Evolutionary conservation across 37 sponge, comb jelly and placozoan species (phyloP).

Genomic region (Crambe crambe): DNA sequence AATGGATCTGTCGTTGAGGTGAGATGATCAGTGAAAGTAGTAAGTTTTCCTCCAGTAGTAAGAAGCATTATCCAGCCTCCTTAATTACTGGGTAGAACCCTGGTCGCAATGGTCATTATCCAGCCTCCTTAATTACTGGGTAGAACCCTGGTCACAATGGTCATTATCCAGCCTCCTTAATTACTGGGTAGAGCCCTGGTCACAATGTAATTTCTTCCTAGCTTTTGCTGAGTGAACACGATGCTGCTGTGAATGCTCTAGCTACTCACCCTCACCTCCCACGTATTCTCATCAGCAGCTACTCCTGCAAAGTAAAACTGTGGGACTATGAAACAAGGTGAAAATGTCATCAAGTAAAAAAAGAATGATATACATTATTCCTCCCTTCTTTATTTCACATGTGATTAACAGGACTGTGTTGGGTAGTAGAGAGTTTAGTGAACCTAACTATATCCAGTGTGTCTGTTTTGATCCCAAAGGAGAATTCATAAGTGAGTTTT

Average conservation of each 20-base stretch:
- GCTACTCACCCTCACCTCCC: constrained; percentile 82
- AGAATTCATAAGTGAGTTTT: constrained; percentile 56
- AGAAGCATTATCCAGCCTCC: no score
- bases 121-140: no score
- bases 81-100: no score
- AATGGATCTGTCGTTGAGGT: constrained; percentile 56
- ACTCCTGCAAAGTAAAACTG: constrained; percentile 84
- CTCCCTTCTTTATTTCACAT: no score
- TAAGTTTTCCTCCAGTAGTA: no score
- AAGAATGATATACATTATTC: no score
- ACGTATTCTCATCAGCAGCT: constrained; percentile 77
- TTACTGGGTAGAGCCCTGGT: no score
- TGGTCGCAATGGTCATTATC: no score
- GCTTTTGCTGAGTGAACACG: constrained; percentile 67
- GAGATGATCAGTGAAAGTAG: no score
- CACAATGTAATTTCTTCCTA: not conserved
- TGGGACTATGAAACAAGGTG: constrained; percentile 95
- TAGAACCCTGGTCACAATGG: no score
- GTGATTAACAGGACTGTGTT: constrained; percentile 47
- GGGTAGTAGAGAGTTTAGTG: constrained; percentile 49
- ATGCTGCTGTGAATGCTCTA: constrained; percentile 73
- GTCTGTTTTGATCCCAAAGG: constrained; percentile 76
- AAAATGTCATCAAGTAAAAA: not conserved
- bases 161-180: no score
- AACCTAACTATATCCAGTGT: constrained; percentile 68